Evolutionary conservation across 2,888 invertebrate species (phyloP), one percentile per base, ranked within the genome.

Genomic region (Sesamia inferens): DNA sequence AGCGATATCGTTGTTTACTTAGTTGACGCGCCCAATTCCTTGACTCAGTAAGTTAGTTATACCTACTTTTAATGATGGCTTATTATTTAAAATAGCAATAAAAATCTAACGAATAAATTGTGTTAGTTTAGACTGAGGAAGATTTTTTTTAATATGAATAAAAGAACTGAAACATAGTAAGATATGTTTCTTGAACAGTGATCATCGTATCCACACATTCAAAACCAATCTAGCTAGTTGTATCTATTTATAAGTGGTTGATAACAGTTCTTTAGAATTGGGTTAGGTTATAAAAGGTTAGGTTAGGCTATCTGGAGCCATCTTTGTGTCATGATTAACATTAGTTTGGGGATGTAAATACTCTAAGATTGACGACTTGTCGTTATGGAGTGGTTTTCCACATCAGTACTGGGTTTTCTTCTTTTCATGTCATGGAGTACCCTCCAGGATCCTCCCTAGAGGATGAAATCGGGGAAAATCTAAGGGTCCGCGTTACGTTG

Each of bases 1-100:
- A 87, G 82, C 85, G 85, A 89, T 92, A 93, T 91, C 89, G 81
- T 85, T 92, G 90, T 90, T 88, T 90, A 89, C 89, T 85, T 89
- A 88, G 87, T 84, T 82, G 87, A 85, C 89, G 87, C 88, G 85
- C 91, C 91, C 89, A 90, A 90, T 88, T 90, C 89, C 87, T 88
- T 87, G 68, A 77, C 74, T 79, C 78, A 75, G 65, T 82, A 61
- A 58, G 48, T 72, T 54, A 24, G 48, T 72, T 54, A 24, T 73
- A 64, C 58, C 59, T 82, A 75, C 14, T 44, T 69, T 55, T 70
- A 67, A 68, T 80, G 62, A 66, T 58, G 51, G 14, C 64, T 47
- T 65, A 59, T 47, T 68, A 22, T 42, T 65, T 59, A 13, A 44
- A 58, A 68, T 42, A 14, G 42, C 19, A 79, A 63, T 62, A 58